Evolutionary conservation across 92 coral and sea anemone genomes (phyloP).

Genomic region (Pocillopora grandis): DNA sequence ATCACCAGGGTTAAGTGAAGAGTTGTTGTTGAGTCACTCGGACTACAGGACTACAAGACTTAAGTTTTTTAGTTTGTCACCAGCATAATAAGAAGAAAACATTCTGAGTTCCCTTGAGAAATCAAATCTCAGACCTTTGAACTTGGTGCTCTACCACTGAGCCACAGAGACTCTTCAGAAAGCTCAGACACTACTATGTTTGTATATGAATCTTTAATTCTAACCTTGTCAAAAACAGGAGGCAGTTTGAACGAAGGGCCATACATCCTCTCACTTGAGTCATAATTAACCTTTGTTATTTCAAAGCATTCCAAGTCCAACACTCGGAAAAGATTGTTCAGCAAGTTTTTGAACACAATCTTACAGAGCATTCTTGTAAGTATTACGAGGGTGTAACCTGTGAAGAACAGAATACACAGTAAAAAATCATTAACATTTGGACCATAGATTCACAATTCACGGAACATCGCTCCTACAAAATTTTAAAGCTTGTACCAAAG

Average conservation of each 20-base stretch:
- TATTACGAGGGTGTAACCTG: slow-evolving; percentile 77
- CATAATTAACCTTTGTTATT: slow-evolving; percentile 50
- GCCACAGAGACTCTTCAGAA: not conserved
- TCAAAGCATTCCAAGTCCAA: slow-evolving; percentile 79
- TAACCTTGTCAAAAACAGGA: slow-evolving; percentile 76
- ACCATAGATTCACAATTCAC: not conserved
- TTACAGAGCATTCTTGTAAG: slow-evolving; percentile 76
- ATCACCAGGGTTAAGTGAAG: too few relatives aligned
- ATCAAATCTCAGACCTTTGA: too few relatives aligned
- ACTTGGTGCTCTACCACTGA: too few relatives aligned
- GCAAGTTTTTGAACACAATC: slow-evolving; percentile 60
- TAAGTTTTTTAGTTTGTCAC: too few relatives aligned
- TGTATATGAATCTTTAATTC: not conserved
- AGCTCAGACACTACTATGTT: not conserved
- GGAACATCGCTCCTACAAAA: too few relatives aligned
- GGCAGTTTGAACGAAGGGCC: slow-evolving; percentile 86
- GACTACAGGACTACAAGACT: too few relatives aligned
- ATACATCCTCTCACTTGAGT: slow-evolving; percentile 68
- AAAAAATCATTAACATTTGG: not conserved
- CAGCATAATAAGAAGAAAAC: too few relatives aligned
- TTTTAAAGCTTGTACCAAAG: too few relatives aligned
- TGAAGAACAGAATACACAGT: not conserved
- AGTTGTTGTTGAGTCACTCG: too few relatives aligned
- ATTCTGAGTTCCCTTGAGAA: too few relatives aligned
- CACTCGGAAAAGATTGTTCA: slow-evolving; percentile 70